A percentile compares a stretch with the other conserved stretches of the same genome.
Conservation (phyloP, 2,797 vertebrate species). For the Stomatorhinus walkeri region DNA sequence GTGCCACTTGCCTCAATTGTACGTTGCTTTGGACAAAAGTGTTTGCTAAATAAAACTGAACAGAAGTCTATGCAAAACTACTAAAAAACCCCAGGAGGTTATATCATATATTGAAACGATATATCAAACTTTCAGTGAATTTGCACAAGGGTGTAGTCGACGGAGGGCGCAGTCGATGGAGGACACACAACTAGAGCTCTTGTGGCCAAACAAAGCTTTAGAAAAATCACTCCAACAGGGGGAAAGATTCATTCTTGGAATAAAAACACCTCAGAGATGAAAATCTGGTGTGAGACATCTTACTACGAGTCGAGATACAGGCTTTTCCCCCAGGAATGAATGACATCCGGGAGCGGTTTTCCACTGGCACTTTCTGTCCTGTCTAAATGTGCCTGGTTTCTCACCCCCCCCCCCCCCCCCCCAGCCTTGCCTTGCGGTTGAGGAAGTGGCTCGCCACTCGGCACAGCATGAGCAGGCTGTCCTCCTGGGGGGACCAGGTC, state of each 20-base stretch:
- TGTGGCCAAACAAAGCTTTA: neutral
- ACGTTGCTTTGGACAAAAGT: neutral
- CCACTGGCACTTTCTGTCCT: neutral
- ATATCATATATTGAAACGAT: neutral
- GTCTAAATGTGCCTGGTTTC: neutral
- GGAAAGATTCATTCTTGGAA: neutral
- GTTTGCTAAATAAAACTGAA: neutral
- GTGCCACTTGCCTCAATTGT: neutral
- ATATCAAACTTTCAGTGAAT: neutral
- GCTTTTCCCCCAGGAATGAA: neutral
- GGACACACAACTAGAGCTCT: neutral
- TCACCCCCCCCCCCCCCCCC: neutral
- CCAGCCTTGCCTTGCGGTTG: conserved; percentile 73
- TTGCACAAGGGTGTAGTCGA: neutral
- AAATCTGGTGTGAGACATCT: neutral
- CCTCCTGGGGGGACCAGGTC: conserved; percentile 80
- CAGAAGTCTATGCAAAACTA: neutral
- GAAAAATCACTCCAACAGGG: neutral
- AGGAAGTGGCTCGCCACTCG: conserved; percentile 81
- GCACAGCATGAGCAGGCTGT: conserved; percentile 88
- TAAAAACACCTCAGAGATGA: neutral
- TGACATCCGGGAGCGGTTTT: neutral
- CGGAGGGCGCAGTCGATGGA: neutral
- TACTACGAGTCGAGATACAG: neutral
- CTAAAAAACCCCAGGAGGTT: neutral